These are phyloP conservation scores for Odontomyia ornata DNA, from an alignment of 2,888 invertebrate genomes.

Conservation along the genomic window DNA sequence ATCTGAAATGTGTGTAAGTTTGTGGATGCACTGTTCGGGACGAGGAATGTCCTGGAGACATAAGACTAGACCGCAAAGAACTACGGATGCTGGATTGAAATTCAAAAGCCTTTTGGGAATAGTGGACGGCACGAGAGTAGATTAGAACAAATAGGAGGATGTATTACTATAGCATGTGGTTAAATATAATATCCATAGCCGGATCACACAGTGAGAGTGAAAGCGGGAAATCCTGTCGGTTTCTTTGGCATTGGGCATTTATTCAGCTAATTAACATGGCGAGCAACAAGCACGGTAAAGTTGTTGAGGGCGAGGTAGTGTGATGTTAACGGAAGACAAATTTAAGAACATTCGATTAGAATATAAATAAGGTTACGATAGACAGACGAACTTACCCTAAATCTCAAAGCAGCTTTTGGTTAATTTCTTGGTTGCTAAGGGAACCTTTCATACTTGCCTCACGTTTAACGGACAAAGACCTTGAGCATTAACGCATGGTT, in stretches of 20 bases:
- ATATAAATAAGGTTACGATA: constrained; percentile 7
- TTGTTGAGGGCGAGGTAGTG: neutral
- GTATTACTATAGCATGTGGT: constrained; percentile 7
- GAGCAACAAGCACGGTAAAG: neutral
- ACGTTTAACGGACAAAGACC: too few relatives aligned
- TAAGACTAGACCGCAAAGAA: constrained; percentile 19
- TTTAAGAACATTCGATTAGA: neutral
- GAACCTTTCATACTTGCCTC: too few relatives aligned
- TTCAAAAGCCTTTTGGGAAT: constrained; percentile 14
- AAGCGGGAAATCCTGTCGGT: neutral
- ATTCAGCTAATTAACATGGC: constrained; percentile 29
- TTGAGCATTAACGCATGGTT: too few relatives aligned
- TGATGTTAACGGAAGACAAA: constrained; percentile 9
- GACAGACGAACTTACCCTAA: neutral
- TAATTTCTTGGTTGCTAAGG: too few relatives aligned
- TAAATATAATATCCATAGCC: constrained; percentile 10
- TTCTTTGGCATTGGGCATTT: constrained; percentile 3
- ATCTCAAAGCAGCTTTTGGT: neutral
- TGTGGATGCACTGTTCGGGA: neutral
- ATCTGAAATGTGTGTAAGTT: neutral
- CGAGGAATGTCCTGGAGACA: constrained; percentile 9
- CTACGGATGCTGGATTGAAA: neutral
- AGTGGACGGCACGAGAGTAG: neutral
- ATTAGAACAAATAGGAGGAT: constrained; percentile 17
- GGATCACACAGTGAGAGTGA: constrained; percentile 5